Conservation (phyloP, 2,797 vertebrate species). For the Syngnathus acus region DNA sequence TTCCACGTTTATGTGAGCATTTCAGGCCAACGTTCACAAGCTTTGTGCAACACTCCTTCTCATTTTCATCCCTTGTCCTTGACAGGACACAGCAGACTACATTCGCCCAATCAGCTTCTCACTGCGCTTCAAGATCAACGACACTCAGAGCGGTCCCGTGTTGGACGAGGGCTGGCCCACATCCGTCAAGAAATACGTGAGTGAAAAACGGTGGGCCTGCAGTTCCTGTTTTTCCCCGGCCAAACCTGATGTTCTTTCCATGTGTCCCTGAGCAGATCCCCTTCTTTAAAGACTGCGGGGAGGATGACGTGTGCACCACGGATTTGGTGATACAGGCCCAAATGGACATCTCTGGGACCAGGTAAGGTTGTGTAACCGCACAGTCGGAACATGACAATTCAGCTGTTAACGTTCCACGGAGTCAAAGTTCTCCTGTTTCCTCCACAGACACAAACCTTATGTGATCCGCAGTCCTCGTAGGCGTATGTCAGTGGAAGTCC, state of each 20-base stretch:
- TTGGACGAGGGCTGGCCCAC: slow-evolving; percentile 80
- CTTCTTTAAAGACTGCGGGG: slow-evolving; percentile 94
- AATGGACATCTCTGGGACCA: slow-evolving; percentile 81
- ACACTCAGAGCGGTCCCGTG: slow-evolving; percentile 72
- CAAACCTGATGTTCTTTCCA: not conserved
- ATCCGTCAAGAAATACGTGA: slow-evolving; percentile 76
- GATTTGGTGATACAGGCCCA: slow-evolving; percentile 79
- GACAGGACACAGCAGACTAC: slow-evolving; percentile 88
- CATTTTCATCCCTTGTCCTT: slow-evolving; percentile 7
- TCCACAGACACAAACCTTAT: slow-evolving; percentile 78
- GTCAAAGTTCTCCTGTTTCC: slow-evolving; percentile 14
- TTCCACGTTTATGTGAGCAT: slow-evolving; percentile 88
- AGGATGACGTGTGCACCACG: slow-evolving; percentile 84
- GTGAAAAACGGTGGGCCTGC: not conserved
- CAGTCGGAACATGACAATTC: not conserved
- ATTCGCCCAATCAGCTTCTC: slow-evolving; percentile 85
- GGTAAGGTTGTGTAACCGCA: slow-evolving; percentile 52
- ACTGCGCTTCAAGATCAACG: slow-evolving; percentile 77
- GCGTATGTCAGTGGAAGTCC: slow-evolving; percentile 74
- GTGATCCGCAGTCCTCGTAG: slow-evolving; percentile 77
- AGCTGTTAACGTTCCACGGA: slow-evolving; percentile 1
- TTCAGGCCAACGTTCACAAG: not conserved
- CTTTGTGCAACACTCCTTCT: too few relatives aligned
- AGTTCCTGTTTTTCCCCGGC: not conserved
- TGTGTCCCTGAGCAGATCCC: slow-evolving; percentile 69